phyloP scores from a whole-genome alignment of 2,888 invertebrate species.

The Hydropsyche betteni region DNA sequence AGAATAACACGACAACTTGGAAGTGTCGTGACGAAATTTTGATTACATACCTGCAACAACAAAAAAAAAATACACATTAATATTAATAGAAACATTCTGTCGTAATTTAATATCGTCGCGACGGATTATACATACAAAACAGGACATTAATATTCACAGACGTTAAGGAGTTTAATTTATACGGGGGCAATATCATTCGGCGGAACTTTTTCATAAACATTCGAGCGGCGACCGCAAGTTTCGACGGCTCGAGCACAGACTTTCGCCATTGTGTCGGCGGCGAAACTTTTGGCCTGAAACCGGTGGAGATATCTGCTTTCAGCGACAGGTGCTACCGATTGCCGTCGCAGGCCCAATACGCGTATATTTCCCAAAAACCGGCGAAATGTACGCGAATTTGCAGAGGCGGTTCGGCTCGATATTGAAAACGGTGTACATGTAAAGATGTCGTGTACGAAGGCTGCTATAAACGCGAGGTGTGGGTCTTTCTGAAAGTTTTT shows the following conservation, averaged over 20 bases:
- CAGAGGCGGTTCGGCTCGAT: too few species aligned
- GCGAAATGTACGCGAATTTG: too few species aligned
- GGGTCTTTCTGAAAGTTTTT: too few species aligned
- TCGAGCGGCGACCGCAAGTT: slow-evolving; percentile 13
- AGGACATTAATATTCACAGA: slow-evolving; percentile 15
- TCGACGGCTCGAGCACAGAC: background rate
- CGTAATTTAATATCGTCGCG: background rate
- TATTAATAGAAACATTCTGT: background rate
- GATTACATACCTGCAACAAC: slow-evolving; percentile 23
- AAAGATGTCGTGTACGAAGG: too few species aligned
- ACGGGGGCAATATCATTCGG: slow-evolving; percentile 40
- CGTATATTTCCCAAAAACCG: slow-evolving; percentile 21
- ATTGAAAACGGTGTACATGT: too few species aligned
- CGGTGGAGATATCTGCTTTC: slow-evolving; percentile 39
- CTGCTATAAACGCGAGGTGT: too few species aligned
- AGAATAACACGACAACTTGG: background rate
- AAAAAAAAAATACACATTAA: background rate
- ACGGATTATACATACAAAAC: background rate
- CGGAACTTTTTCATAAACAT: slow-evolving; percentile 46
- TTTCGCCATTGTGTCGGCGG: background rate
- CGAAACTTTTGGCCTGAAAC: slow-evolving; percentile 29
- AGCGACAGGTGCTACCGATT: slow-evolving; percentile 49
- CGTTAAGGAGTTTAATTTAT: slow-evolving; percentile 36
- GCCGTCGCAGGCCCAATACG: slow-evolving; percentile 22
- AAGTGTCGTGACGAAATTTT: slow-evolving; percentile 4